Conservation (phyloP, 2,113 vertebrate species). For the Clupea harengus region DNA sequence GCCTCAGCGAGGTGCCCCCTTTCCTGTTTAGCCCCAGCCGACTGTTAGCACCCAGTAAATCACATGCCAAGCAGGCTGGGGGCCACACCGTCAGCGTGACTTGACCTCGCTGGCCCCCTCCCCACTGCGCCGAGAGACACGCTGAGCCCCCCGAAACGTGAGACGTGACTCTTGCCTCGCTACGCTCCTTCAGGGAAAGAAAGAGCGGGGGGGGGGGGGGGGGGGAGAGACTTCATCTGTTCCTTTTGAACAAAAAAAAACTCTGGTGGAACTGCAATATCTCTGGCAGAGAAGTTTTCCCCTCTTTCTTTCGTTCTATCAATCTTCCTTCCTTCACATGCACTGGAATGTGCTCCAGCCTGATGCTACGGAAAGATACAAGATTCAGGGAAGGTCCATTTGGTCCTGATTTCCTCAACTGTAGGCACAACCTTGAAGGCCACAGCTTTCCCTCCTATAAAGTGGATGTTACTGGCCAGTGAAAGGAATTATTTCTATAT, state of each 20-base stretch:
- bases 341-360: neutral
- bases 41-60: constrained; percentile 20
- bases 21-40: constrained; percentile 5
- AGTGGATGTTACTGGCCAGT: neutral
- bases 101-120: neutral
- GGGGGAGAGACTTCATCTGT: neutral
- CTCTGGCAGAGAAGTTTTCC: neutral
- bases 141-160: neutral
- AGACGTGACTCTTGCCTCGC: neutral
- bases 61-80: constrained; percentile 10
- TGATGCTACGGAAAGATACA: neutral
- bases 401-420: neutral
- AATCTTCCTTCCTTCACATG: neutral
- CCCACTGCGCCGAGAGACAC: neutral
- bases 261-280: neutral
- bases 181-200: constrained; percentile 9
- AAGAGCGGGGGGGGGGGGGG: neutral
- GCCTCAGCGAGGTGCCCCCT: neutral
- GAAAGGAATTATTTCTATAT: too few species aligned
- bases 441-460: neutral
- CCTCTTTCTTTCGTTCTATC: neutral
- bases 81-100: neutral
- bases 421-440: neutral
- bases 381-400: neutral
- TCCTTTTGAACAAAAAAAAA: too few species aligned